Base-by-base conservation (phyloP, 2,888 invertebrate genomes). In the Troglohyphantes excavatus region DNA sequence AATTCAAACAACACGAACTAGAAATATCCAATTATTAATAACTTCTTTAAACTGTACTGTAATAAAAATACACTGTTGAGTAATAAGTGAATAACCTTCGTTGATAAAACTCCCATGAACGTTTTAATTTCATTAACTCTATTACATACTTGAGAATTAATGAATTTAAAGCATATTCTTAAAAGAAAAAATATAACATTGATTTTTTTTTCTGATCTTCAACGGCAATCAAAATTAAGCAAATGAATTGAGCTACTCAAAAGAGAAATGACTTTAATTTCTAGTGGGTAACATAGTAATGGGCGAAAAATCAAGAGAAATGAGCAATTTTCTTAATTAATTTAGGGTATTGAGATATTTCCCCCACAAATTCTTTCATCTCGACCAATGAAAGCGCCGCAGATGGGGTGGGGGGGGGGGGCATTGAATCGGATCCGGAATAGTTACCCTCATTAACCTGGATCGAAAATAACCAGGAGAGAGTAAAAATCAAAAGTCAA, bases 381-480 rank as follows among this genome's bases (percentile, higher is more conserved):
- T 19, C 11, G 29, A 26, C 11, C 19, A n/a, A 2, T 59, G 21
- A 33, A 11, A 7, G 59, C 19, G 53, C 53, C 5, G 53, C 65
- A 78, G 23, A 78, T 39, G 61, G 39, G 26, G 3, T 5, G 53
- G 39, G 63, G 23, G 63, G 21, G 61, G 39, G 26, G 3, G 5
- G 26, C 7, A n/a, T 23, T 46, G 46, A 67, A 67, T 67, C 17
- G 19, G 79, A 79, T 5, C 43, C 43, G 2, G 33, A 59, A 82
- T 59, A 21, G 82, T 70, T 70, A 61, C 70, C 70, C 27, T 82
- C 82, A 82, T 82, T 82, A 82, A 72, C 82, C 70, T 23, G 70
- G 68, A 61, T 82, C 61, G 59, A 29, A 70, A 72, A 70, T 82
- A 82, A 72, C 53, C 19, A 23, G 59, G 19, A 21, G 39, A 29